Percentiles rank a stretch among this genome's conserved stretches.
Evolutionary conservation across 2,113 vertebrate genomes (phyloP).

Genomic region (Megaceryle maxima): DNA sequence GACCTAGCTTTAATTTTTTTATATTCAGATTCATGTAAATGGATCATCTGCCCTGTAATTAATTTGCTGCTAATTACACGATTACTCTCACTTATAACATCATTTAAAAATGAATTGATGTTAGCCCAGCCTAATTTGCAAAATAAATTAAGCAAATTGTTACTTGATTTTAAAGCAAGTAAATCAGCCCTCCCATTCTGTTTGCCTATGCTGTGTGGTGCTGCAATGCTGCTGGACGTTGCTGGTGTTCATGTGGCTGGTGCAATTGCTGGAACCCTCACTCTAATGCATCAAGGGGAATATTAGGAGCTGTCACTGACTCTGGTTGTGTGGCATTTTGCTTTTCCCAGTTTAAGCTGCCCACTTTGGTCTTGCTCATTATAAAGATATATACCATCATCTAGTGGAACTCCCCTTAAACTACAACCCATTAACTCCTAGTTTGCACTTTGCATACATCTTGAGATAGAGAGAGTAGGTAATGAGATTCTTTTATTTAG

Average conservation of each 20-base stretch:
- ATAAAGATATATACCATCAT: conserved; percentile 77
- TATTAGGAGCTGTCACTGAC: background rate
- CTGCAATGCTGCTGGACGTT: conserved; percentile 8
- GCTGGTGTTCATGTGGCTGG: background rate
- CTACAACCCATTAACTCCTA: conserved; percentile 42
- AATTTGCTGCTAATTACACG: conserved; percentile 74
- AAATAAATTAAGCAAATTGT: conserved; percentile 76
- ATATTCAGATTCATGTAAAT: conserved; percentile 65
- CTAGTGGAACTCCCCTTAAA: conserved; percentile 70
- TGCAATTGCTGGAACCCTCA: background rate
- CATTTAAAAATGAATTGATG: conserved; percentile 59
- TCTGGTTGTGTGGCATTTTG: conserved; percentile 49
- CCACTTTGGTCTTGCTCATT: conserved; percentile 26
- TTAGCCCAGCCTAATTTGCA: conserved; percentile 66
- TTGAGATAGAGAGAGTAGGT: background rate
- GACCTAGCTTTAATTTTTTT: conserved; percentile 13
- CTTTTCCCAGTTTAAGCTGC: conserved; percentile 6
- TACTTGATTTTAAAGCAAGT: conserved; percentile 65
- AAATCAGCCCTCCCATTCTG: conserved; percentile 53
- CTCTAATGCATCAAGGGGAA: background rate
- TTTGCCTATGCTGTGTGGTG: conserved; percentile 31
- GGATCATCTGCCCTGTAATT: conserved; percentile 62
- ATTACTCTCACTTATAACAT: conserved; percentile 72
- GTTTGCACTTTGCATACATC: background rate
- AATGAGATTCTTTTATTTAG: background rate